Percentiles rank a stretch among this genome's conserved stretches.
Conservation (phyloP, 2,113 vertebrate genomes). For the Sardina pilchardus region DNA sequence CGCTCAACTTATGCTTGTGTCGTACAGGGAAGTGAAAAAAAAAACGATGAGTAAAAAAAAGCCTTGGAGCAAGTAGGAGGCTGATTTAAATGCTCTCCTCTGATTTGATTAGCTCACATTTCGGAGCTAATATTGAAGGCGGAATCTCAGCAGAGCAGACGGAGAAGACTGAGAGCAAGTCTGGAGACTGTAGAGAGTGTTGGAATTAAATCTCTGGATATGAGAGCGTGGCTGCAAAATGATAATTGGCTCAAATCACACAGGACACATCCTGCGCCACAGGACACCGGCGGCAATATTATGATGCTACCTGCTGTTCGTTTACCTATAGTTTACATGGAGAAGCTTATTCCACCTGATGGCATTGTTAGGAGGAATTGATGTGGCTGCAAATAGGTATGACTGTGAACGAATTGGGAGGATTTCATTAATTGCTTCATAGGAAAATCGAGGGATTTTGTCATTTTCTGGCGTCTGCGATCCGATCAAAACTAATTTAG, state of each 20-base stretch:
- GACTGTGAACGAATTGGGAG: neutral
- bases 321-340: neutral
- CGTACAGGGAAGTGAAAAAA: neutral
- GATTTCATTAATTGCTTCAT: neutral
- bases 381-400: neutral
- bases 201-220: slow-evolving; percentile 1
- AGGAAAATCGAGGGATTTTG: neutral
- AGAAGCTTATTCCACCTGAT: slow-evolving; percentile 4
- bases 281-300: neutral
- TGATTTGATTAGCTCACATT: slow-evolving; percentile 1
- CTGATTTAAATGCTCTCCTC: neutral
- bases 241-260: neutral
- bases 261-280: neutral
- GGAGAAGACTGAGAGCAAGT: neutral
- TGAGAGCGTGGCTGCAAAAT: neutral
- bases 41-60: neutral
- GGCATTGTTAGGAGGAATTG: neutral
- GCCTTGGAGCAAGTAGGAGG: neutral
- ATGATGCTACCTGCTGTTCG: neutral
- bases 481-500: neutral
- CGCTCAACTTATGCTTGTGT: neutral
- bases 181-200: neutral
- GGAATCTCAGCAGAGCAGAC: neutral
- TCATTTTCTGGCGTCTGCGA: neutral
- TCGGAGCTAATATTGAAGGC: slow-evolving; percentile 9